Conservation (phyloP, 2,888 invertebrate species). For the Leucoma salicis region DNA sequence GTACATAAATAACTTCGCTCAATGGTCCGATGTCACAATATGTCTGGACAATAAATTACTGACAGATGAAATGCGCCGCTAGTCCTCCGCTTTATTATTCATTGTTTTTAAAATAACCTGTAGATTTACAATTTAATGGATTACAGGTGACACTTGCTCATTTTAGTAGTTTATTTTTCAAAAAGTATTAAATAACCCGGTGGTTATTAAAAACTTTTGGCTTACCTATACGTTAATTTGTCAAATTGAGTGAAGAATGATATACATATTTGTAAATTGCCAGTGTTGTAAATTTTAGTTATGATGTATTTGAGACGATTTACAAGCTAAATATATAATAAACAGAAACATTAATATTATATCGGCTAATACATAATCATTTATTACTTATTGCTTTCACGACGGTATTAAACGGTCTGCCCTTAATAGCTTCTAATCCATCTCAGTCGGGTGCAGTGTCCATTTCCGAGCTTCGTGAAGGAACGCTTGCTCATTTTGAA, state of each 20-base stretch:
- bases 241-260: too few species aligned
- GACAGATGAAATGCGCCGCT: conserved; percentile 52
- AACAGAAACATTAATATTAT: conserved; percentile 10
- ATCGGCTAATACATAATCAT: conserved; percentile 20
- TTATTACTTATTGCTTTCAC: conserved; percentile 33
- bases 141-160: conserved; percentile 24
- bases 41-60: conserved; percentile 54
- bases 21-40: conserved; percentile 51
- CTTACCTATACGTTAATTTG: too few species aligned
- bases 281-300: too few species aligned
- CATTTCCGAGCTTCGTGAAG: conserved; percentile 33
- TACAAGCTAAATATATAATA: too few species aligned
- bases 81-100: conserved; percentile 34
- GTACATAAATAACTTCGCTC: conserved; percentile 48
- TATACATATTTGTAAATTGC: too few species aligned
- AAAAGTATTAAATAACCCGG: too few species aligned
- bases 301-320: too few species aligned
- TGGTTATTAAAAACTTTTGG: too few species aligned
- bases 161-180: conserved; percentile 13
- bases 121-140: conserved; percentile 26
- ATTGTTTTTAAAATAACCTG: conserved; percentile 25
- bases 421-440: conserved; percentile 53
- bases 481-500: conserved; percentile 38
- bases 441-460: conserved; percentile 52
- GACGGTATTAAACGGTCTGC: conserved; percentile 26